Evolutionary conservation across 1,140 invertebrate species (phyloP).

Genomic region (Lepeophtheirus salmonis): DNA sequence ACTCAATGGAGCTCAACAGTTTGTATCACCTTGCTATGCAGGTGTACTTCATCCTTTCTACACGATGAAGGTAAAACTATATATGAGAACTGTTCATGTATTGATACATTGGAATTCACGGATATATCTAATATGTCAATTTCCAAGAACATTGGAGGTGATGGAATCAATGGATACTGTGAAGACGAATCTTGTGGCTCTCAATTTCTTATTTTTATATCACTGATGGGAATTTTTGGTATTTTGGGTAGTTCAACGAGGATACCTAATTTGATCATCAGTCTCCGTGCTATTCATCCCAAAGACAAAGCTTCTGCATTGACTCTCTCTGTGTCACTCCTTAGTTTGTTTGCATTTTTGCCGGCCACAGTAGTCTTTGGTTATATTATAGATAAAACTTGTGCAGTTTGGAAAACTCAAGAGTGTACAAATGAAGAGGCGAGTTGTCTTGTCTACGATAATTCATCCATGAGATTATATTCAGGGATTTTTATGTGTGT

Average conservation of each 20-base stretch:
- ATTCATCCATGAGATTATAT: not conserved
- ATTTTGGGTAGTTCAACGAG: not conserved
- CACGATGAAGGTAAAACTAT: not conserved
- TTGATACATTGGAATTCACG: not conserved
- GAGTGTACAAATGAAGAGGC: not conserved
- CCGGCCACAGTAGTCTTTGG: constrained; percentile 11
- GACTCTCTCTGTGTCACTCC: not conserved
- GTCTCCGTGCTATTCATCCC: not conserved
- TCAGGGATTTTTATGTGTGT: not conserved
- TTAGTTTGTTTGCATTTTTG: constrained; percentile 5
- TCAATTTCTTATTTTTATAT: not conserved
- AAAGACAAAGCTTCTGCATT: constrained; percentile 10
- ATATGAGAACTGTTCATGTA: constrained; percentile 13
- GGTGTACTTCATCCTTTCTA: constrained; percentile 1
- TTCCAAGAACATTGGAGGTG: not conserved
- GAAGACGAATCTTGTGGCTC: not conserved
- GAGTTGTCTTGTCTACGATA: not conserved
- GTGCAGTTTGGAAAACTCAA: not conserved
- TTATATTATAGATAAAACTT: constrained; percentile 9
- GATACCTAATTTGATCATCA: constrained; percentile 8
- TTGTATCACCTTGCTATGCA: constrained; percentile 12
- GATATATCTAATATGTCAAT: not conserved
- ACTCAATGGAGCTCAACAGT: constrained; percentile 12
- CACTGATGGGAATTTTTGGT: not conserved
- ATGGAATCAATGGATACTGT: constrained; percentile 2